Evolutionary conservation across 2,797 vertebrate species (phyloP), one percentile per base, ranked within the genome.

Genomic region (Myoxocephalus aenaeus): DNA sequence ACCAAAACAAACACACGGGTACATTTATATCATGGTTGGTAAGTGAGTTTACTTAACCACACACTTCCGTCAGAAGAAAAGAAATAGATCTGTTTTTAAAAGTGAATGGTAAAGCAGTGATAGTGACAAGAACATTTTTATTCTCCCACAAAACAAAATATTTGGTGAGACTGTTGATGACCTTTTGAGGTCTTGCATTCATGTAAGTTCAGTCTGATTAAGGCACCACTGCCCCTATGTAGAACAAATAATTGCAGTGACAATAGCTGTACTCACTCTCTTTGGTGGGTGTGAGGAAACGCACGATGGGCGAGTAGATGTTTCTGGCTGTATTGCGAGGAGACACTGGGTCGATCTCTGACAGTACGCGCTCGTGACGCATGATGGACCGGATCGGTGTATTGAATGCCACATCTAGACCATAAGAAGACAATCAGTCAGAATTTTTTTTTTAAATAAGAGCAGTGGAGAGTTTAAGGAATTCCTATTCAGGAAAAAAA

Each of bases 261-360:
- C 27, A n/a, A 38, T 0, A 29, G 29, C 38, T 70, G 29, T 46
- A 95, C 95, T 94, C 70, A 96, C 95, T 92, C 83, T 95, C 93
- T 92, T 95, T 94, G 79, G 90, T 93, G 48, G 95, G 95, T 10
- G 95, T 93, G 78, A 95, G 90, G 80, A 95, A 95, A 57, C 91
- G 92, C n/a, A 95, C 93, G 0, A 94, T 85, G 64, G 95, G 95
- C 0, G 95, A 91, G 84, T 94, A 96, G 70, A 95, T 93, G 83
- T 91, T 95, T 48, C 93, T 88, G 76, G 90, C 79, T 2, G 94
- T 62, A 50, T 92, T 94, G 5, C 72, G 77, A 7, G 91, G 87
- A 8, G 93, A 81, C 3, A 32, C 77, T 0, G 61, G 40, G 71
- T 87, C 62, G 0, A 90, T 88, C 79, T 92, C 93, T 1, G 91